Conservation (phyloP, 1,140 invertebrate species). For the Stenopsyche tienmushanensis region DNA sequence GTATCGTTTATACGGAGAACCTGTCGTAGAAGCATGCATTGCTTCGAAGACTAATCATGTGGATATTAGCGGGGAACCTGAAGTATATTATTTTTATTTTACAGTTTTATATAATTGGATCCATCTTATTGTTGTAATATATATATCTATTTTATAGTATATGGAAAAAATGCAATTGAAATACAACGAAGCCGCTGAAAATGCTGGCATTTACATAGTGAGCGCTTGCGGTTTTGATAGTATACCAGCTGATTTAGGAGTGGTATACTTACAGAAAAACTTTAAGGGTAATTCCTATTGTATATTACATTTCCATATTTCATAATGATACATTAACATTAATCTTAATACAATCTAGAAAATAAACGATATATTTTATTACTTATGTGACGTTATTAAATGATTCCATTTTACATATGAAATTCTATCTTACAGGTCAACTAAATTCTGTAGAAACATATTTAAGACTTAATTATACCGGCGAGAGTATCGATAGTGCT, state of each 20-base stretch:
- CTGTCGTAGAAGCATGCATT: too few relatives aligned
- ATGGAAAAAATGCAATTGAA: constrained; percentile 83
- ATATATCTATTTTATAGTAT: constrained; percentile 61
- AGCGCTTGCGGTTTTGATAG: constrained; percentile 90
- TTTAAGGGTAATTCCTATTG: constrained; percentile 70
- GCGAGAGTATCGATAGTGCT: too few relatives aligned
- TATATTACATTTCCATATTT: too few relatives aligned
- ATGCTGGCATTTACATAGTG: constrained; percentile 78
- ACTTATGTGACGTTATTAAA: too few relatives aligned
- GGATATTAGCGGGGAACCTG: constrained; percentile 88
- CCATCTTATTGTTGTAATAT: too few relatives aligned
- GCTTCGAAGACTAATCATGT: constrained; percentile 79
- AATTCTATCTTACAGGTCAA: constrained; percentile 57
- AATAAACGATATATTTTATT: too few relatives aligned
- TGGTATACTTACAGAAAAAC: constrained; percentile 70
- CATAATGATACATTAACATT: too few relatives aligned
- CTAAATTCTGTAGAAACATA: constrained; percentile 78
- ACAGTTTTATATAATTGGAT: not conserved
- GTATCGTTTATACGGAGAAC: too few relatives aligned
- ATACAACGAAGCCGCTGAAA: constrained; percentile 74
- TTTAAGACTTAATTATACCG: constrained; percentile 35
- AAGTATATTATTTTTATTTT: constrained; percentile 50
- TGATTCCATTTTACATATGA: too few relatives aligned
- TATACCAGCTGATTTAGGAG: constrained; percentile 85
- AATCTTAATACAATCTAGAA: too few relatives aligned